These are phyloP conservation scores for Fukomys damarensis DNA, from an alignment of 2,113 vertebrate genomes.

Conservation along the genomic window DNA sequence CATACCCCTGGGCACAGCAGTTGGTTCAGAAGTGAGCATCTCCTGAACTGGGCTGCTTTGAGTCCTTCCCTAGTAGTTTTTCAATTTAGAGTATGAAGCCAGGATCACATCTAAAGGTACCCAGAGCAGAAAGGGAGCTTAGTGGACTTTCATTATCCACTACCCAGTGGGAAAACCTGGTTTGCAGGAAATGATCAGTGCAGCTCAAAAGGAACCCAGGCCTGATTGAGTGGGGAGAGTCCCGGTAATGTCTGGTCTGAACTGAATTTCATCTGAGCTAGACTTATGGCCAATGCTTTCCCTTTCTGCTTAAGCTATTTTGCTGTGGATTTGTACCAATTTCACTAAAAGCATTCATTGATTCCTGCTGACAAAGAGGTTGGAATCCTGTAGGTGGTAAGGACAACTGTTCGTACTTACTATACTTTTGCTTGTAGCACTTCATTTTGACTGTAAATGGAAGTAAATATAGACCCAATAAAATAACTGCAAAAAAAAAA, in stretches of 20 bases:
- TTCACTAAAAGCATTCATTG: background rate
- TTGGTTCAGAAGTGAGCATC: background rate
- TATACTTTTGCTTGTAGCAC: background rate
- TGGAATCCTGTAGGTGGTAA: background rate
- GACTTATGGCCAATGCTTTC: background rate
- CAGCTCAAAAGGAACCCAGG: background rate
- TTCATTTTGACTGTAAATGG: background rate
- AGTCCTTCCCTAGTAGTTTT: background rate
- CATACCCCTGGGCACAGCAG: background rate
- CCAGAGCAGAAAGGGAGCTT: background rate
- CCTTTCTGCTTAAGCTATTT: background rate
- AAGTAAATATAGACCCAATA: background rate
- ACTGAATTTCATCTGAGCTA: background rate
- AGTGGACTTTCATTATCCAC: background rate
- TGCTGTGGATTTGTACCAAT: background rate
- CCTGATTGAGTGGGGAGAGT: background rate
- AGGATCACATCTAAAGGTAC: background rate
- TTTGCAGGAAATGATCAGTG: background rate
- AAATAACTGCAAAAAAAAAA: slow-evolving; percentile 31
- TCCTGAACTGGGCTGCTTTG: background rate
- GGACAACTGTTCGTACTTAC: background rate
- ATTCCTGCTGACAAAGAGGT: background rate
- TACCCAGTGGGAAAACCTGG: background rate
- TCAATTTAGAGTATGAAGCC: background rate
- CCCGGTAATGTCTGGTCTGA: background rate